Conservation (phyloP, 37 sponge, comb jelly and placozoan genomes). For the Mnemiopsis leidyi region DNA sequence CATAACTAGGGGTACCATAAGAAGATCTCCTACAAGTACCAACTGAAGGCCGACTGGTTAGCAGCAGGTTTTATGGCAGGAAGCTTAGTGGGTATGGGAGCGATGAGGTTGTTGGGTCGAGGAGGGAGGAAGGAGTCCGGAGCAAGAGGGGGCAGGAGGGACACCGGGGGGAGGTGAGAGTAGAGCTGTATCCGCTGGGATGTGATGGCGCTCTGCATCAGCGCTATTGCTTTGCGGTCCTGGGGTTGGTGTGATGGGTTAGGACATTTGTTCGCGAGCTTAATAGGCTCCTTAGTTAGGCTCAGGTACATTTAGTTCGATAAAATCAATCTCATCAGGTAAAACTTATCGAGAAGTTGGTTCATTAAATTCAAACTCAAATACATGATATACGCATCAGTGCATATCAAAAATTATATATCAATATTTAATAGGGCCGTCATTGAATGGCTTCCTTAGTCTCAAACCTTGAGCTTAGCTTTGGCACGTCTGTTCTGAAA, state of each 20-base stretch:
- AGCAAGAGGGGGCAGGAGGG: background rate
- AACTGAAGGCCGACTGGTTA: background rate
- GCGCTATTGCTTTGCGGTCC: conserved; percentile 62
- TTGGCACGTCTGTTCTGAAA: conserved; percentile 62
- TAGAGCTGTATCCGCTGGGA: conserved; percentile 17
- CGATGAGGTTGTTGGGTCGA: conserved; percentile 53
- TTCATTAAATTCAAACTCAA: too few relatives aligned
- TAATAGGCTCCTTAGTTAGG: too few relatives aligned
- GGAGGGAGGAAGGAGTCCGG: conserved; percentile 44
- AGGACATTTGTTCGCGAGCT: too few relatives aligned
- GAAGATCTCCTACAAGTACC: conserved; percentile 34
- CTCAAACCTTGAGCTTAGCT: conserved; percentile 56
- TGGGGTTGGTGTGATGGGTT: too few relatives aligned
- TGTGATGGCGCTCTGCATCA: conserved; percentile 62
- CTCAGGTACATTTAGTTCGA: too few relatives aligned
- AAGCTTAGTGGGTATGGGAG: conserved; percentile 50
- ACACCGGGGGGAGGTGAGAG: conserved; percentile 30
- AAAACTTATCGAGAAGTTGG: too few relatives aligned
- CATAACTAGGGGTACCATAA: background rate
- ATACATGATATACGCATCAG: too few relatives aligned
- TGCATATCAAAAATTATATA: too few relatives aligned
- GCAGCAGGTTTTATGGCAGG: background rate
- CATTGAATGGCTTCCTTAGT: too few relatives aligned
- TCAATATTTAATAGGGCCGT: too few relatives aligned
- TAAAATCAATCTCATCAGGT: too few relatives aligned